Base-by-base conservation (phyloP, 2,113 vertebrate species). In the Prionailurus viverrinus region DNA sequence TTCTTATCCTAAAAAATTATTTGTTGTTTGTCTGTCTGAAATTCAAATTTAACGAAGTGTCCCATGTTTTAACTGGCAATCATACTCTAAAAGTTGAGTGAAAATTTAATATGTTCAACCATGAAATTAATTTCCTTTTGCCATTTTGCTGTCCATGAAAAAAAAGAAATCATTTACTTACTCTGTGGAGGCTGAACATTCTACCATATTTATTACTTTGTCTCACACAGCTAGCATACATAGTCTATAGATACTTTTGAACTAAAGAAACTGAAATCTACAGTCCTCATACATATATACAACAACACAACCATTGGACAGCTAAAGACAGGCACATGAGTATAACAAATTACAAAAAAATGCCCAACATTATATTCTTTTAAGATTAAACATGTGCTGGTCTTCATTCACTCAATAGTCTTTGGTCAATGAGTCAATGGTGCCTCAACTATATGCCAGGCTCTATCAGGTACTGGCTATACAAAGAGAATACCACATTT, bases 91-190 rank as follows among this genome's bases (percentile, higher is more conserved):
- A 89, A 61, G 9, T 65, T 84, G 4, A 51, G 48, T 69, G 48
- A 65, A 48, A 66, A 8, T 84, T 93, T 93, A 7, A n/a, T 14
- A 45, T 71, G 66, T 89, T 87, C 9, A 36, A 31, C 19, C 5
- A 65, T 83, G 21, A 78, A 94, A 80, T 94, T 66, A 89, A 78
- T 65, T 94, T 90, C 23, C 39, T 78, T 91, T 93, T 92, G n/a
- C 14, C 69, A n/a, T 86, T 21, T 79, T 96, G 11, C 5, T 79
- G 11, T 8, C 51, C 53, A 39, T 55, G 48, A 80, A 27, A 89
- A 84, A 45, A 45, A 80, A 92, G 51, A 33, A 73, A 93, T 53
- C 8, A 78, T 61, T 41, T 48, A 58, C 33, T 15, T 73, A 55
- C 14, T 87, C 79, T 27, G 27, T 51, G 12, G 87, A 93, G 21